These are phyloP conservation scores for Sorex maritimensis DNA, from an alignment of 2,797 vertebrate genomes.

Conservation along the genomic window DNA sequence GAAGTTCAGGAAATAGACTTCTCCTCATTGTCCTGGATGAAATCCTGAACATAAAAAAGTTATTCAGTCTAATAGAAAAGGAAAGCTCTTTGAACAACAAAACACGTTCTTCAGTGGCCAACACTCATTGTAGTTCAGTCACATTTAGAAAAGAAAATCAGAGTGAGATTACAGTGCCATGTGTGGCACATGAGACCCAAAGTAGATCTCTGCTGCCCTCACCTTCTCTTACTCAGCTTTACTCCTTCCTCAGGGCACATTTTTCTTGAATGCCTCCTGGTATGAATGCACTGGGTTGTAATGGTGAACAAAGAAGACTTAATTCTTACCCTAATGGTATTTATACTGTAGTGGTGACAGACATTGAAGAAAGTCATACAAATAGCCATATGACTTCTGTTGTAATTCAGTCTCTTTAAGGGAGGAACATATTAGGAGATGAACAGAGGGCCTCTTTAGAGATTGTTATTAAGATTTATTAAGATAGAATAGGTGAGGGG, in stretches of 20 bases:
- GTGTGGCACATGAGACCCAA: neutral
- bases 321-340: neutral
- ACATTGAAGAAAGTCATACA: neutral
- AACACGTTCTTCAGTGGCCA: neutral
- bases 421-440: neutral
- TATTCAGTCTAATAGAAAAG: conserved; percentile 48
- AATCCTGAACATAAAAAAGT: conserved; percentile 52
- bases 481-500: neutral
- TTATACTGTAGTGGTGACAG: neutral
- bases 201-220: neutral
- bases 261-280: neutral
- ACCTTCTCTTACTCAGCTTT: neutral
- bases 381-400: neutral
- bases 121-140: neutral
- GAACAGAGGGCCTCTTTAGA: neutral
- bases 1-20: conserved; percentile 35
- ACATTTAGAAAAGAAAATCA: neutral
- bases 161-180: neutral
- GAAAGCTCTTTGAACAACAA: conserved; percentile 35
- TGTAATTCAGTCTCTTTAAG: neutral
- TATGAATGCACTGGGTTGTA: neutral
- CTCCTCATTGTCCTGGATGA: conserved; percentile 34
- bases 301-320: neutral
- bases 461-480: neutral
- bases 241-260: neutral